Base-by-base conservation (phyloP, 1,140 invertebrate genomes). In the Pogonomyrmex californicus region DNA sequence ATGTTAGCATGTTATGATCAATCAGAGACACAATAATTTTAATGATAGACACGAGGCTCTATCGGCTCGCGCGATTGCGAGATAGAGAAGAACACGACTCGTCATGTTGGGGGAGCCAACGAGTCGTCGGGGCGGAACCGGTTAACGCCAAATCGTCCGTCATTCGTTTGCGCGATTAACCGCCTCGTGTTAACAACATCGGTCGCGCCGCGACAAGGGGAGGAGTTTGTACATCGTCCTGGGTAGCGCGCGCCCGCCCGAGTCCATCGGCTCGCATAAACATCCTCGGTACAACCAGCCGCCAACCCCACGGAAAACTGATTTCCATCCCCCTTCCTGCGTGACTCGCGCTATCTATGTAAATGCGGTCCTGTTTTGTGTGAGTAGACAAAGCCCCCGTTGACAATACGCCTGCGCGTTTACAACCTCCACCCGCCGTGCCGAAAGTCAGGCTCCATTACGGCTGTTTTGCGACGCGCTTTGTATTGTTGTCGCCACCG, bases 331-430 rank as follows among this genome's bases (percentile, higher is more conserved):
- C 51, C 77, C 17, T 33, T 44, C n/a, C 10, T 51, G 10, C 66
- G 82, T 87, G 87, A 88, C 86, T 87, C 70, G 77, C 23, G 77
- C 87, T 91, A 91, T 92, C 91, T 90, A 91, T 89, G 91, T 89
- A 93, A 93, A 93, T 93, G 91, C 87, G 88, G 76, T 82, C 41
- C 71, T 93, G 92, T 93, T 93, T 93, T 93, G 93, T 92, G 87
- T 83, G 87, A 86, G 87, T 79, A 88, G 89, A 93, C 91, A 93
- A 93, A 91, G 90, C 83, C 68, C 30, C 36, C 75, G 88, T 87
- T 91, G 91, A 93, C 92, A 91, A 93, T 92, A 91, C 91, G 90
- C 90, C 86, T 92, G 88, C 90, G 88, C 91, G 79, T 60, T 78
- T 76, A 86, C 85, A 73, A 82, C 70, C 56, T 85, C 90, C 89